A percentile compares a stretch with the other conserved stretches of the same genome.
These are phyloP conservation scores for Ichneumoninae sp. DNA, from an alignment of 2,888 invertebrate species.

Conservation along the genomic window DNA sequence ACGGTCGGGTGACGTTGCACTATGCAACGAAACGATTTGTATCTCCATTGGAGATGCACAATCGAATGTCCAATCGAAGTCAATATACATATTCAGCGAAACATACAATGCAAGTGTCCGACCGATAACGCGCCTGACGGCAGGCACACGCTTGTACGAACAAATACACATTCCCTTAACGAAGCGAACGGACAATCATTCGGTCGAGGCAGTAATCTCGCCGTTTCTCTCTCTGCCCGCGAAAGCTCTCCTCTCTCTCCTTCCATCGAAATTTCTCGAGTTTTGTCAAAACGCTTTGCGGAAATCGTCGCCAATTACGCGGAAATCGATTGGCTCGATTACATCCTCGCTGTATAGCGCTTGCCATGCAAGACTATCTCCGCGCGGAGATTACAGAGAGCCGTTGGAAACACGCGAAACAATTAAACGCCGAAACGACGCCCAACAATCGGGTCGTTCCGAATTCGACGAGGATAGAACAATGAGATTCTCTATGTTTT, in stretches of 20 bases:
- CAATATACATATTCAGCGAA: neutral
- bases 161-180: neutral
- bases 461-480: neutral
- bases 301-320: neutral
- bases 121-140: neutral
- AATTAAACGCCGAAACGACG: neutral
- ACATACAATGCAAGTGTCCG: neutral
- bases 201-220: neutral
- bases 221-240: neutral
- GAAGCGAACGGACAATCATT: slow-evolving; percentile 8
- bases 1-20: neutral
- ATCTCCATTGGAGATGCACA: neutral
- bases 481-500: neutral
- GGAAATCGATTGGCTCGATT: slow-evolving; percentile 1
- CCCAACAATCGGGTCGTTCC: neutral
- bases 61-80: neutral
- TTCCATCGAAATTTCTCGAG: slow-evolving; percentile 7
- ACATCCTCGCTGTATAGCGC: neutral
- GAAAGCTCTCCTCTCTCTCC: neutral
- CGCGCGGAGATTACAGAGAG: neutral
- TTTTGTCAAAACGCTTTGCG: neutral
- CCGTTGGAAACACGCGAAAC: neutral
- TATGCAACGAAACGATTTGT: neutral
- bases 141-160: neutral
- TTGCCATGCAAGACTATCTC: neutral